These are phyloP conservation scores for Synergus laeviventris DNA, from an alignment of 2,888 invertebrate species.

Conservation along the genomic window DNA sequence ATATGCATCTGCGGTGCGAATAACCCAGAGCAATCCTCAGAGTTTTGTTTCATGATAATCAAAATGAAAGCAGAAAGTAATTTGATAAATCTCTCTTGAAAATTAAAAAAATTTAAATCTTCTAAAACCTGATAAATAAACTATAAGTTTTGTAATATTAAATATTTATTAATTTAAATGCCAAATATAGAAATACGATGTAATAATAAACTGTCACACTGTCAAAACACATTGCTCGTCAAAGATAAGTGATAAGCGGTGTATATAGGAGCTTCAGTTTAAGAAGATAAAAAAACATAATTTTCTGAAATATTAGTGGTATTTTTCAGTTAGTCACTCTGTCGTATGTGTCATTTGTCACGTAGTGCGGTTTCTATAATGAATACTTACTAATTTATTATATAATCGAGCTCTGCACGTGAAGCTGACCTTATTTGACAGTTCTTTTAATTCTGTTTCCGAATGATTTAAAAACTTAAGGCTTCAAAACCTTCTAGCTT, in stretches of 20 bases:
- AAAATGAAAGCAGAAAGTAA: neutral
- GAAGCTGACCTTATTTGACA: neutral
- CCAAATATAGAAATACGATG: too few species aligned
- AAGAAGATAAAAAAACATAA: too few species aligned
- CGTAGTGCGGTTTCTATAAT: conserved; percentile 4
- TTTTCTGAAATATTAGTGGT: conserved; percentile 20
- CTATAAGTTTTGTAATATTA: too few species aligned
- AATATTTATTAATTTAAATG: too few species aligned
- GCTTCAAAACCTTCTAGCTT: neutral
- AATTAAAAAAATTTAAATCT: too few species aligned
- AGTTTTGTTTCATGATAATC: neutral
- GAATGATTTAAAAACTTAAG: neutral
- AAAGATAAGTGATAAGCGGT: too few species aligned
- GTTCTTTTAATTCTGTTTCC: neutral
- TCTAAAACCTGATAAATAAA: too few species aligned
- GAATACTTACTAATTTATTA: conserved; percentile 21
- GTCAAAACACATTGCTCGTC: too few species aligned
- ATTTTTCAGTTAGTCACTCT: conserved; percentile 15
- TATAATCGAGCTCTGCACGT: conserved; percentile 16
- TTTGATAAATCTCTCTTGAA: neutral
- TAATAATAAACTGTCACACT: too few species aligned
- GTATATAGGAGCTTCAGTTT: too few species aligned
- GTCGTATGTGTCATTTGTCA: neutral
- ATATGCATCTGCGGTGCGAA: conserved; percentile 45
- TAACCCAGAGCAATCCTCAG: neutral